Conservation (phyloP, 2,797 vertebrate species). For the Amphiprion clarkii region DNA sequence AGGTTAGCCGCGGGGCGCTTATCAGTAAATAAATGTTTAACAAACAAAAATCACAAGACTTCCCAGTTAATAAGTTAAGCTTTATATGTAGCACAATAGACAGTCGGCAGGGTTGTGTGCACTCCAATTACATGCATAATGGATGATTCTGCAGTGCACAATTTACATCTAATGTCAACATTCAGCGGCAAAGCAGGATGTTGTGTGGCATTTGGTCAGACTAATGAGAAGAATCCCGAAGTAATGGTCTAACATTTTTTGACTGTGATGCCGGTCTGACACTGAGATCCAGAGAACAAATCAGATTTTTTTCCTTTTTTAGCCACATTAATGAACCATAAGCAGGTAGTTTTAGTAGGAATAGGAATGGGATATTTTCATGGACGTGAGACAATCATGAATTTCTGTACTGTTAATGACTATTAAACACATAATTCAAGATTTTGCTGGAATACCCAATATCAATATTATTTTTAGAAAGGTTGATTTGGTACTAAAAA, state of each 20-base stretch:
- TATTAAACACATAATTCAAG: background rate
- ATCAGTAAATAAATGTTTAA: slow-evolving; percentile 15
- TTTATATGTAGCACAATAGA: background rate
- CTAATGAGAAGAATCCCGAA: slow-evolving; percentile 1
- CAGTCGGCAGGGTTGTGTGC: slow-evolving; percentile 1
- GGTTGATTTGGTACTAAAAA: too few species aligned
- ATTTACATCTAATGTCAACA: slow-evolving; percentile 4
- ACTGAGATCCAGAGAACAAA: slow-evolving; percentile 13
- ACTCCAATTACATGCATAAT: background rate
- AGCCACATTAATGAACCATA: background rate
- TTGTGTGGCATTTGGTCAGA: slow-evolving; percentile 5
- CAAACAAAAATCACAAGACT: background rate
- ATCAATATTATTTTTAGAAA: too few species aligned
- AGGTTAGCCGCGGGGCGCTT: background rate
- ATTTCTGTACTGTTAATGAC: background rate
- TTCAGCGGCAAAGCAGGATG: slow-evolving; percentile 17
- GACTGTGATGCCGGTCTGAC: background rate
- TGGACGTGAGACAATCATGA: background rate
- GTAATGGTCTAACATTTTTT: background rate
- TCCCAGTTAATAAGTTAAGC: background rate
- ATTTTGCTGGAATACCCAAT: too few species aligned
- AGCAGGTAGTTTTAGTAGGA: background rate
- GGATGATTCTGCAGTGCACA: slow-evolving; percentile 4
- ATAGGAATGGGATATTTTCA: background rate
- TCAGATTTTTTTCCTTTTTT: background rate